Percentiles rank a stretch among this genome's conserved stretches.
Conservation (phyloP, 2,797 vertebrate species). For the Pangasius macronema region DNA sequence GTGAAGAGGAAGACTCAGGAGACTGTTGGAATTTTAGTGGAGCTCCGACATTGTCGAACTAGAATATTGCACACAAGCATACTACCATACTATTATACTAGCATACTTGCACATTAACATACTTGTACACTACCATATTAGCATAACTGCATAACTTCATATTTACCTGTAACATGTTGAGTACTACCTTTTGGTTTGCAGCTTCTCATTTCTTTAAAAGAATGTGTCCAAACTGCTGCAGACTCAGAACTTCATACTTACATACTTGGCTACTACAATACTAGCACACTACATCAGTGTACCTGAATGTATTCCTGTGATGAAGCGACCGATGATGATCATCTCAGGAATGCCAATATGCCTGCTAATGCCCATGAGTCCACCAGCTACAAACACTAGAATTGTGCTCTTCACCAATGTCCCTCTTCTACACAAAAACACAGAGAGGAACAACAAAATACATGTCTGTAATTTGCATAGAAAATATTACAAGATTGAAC, state of each 20-base stretch:
- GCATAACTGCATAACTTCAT: not conserved
- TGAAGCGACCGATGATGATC: conserved; percentile 83
- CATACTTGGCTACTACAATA: not conserved
- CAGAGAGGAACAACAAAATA: not conserved
- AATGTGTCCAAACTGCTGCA: not conserved
- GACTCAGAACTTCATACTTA: not conserved
- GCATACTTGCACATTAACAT: not conserved
- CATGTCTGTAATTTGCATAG: not conserved
- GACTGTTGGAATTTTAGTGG: too few species aligned
- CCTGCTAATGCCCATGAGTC: conserved; percentile 84
- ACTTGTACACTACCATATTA: not conserved
- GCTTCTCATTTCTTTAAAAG: not conserved
- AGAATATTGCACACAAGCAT: not conserved
- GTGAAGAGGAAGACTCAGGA: too few species aligned
- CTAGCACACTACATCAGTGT: not conserved
- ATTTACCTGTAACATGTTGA: not conserved
- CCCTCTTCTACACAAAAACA: conserved; percentile 75
- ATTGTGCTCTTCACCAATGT: conserved; percentile 76
- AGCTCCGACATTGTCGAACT: not conserved
- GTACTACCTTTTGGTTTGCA: not conserved
- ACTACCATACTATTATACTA: not conserved
- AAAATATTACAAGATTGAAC: not conserved
- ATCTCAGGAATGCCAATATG: conserved; percentile 75
- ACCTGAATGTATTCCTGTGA: conserved; percentile 89
- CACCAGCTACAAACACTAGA: conserved; percentile 81